Base-by-base conservation (phyloP, 2,797 vertebrate genomes). In the Hoplostethus mediterraneus region DNA sequence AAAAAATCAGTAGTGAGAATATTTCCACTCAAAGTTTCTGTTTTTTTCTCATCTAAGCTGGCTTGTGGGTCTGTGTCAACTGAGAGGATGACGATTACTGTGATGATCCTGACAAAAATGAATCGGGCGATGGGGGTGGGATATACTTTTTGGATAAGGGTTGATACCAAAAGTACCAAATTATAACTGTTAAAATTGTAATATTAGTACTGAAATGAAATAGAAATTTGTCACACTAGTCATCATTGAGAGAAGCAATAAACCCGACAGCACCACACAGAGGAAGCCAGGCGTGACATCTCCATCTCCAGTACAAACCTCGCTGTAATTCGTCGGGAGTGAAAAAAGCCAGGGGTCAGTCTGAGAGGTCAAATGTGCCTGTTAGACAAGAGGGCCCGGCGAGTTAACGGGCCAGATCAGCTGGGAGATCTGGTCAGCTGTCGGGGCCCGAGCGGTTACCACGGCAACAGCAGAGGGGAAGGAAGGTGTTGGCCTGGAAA, bases 391-490 rank as follows among this genome's bases (percentile, higher is more conserved):
- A 52, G 16, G 21, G 31, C 28, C 49, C 21, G 21, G 10, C 36
- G 53, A 66, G 40, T 55, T 81, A 62, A 77, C 33, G 9, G 9
- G 44, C 64, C 36, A 40, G 54, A 77, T 77, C 52, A 64, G 79
- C 77, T 49, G 31, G 11, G 66, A 38, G 61, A 77, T 64, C 53
- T 21, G 83, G 79, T 87, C 76, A 52, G 38, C 45, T 4, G 52
- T 49, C 11, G 56, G 0, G 44, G 67, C 66, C 66, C 59, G 36
- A 36, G 66, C 44, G 28, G 75, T 87, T 78, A 48, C 80, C 71
- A 79, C 80, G 54, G 81, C 71, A 84, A 83, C 79, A 62, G n/a
- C 13, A 63, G 44, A 76, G 17, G 14, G 14, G 3, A 5, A 40
- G 21, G 21, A 30, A 11, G 8, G 48, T 48, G 62, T 73, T 71